phyloP scores from a whole-genome alignment of 1,140 invertebrate species.

The Grapholita molesta region DNA sequence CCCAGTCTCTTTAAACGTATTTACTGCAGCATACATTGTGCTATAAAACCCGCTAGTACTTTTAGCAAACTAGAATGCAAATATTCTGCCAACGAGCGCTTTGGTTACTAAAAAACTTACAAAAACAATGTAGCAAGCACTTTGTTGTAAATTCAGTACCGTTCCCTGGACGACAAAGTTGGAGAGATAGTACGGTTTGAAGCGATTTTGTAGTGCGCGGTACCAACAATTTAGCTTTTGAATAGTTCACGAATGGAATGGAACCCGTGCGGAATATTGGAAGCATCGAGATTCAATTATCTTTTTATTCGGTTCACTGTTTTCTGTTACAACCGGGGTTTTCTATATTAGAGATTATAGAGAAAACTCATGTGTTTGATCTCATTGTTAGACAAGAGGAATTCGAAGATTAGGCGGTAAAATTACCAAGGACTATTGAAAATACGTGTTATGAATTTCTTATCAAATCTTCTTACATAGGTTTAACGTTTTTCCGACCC shows the following conservation, averaged over 20 bases:
- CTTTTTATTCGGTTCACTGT: background rate
- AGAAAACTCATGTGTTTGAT: background rate
- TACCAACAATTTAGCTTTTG: background rate
- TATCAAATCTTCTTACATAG: too few species aligned
- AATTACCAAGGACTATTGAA: too few species aligned
- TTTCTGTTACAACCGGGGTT: background rate
- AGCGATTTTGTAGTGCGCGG: background rate
- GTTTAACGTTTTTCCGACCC: too few species aligned
- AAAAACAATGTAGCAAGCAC: conserved; percentile 1
- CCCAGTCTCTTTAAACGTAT: background rate
- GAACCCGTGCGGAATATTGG: background rate
- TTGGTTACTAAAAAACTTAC: background rate
- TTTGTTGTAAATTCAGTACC: background rate
- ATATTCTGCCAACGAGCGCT: background rate
- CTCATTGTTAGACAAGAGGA: background rate
- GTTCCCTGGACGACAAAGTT: conserved; percentile 8
- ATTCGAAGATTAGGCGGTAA: too few species aligned
- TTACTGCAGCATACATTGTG: background rate
- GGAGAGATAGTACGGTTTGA: background rate
- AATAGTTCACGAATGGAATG: background rate
- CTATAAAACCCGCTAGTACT: background rate
- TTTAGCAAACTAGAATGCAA: background rate
- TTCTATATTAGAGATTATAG: background rate
- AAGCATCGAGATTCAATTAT: background rate
- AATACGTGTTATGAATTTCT: too few species aligned